A percentile compares a stretch with the other conserved stretches of the same genome.
phyloP scores from a whole-genome alignment of 2,797 vertebrate species.

The Sciaenops ocellatus region DNA sequence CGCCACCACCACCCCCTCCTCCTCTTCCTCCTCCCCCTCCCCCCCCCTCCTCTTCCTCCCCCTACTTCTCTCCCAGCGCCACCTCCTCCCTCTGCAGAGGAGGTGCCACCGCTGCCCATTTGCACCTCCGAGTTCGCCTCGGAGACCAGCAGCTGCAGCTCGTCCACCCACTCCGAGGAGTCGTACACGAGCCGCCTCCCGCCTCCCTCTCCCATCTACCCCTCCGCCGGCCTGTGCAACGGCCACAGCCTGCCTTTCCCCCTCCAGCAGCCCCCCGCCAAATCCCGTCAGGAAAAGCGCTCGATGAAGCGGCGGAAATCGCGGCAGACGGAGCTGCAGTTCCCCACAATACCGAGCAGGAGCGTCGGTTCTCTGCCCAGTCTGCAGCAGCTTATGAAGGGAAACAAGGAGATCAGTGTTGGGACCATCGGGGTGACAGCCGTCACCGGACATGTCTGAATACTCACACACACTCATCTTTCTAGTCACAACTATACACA shows the following conservation, averaged over 20 bases:
- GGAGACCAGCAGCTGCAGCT: conserved; percentile 93
- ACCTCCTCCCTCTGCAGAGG: conserved; percentile 57
- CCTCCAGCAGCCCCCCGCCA: conserved; percentile 85
- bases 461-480: conserved; percentile 31
- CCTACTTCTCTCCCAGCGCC: conserved; percentile 71
- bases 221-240: conserved; percentile 87
- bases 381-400: conserved; percentile 95
- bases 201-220: conserved; percentile 82
- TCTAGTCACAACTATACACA: conserved; percentile 31
- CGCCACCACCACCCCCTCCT: conserved; percentile 74
- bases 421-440: conserved; percentile 92
- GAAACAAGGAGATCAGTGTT: conserved; percentile 93
- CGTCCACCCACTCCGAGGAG: conserved; percentile 93
- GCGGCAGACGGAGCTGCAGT: conserved; percentile 85
- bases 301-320: conserved; percentile 91
- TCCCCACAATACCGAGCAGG: conserved; percentile 75
- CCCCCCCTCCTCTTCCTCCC: conserved; percentile 60
- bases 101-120: conserved; percentile 83
- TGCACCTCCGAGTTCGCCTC: conserved; percentile 87
- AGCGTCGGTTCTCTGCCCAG: conserved; percentile 88
- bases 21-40: conserved; percentile 44
- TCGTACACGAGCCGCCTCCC: conserved; percentile 90
- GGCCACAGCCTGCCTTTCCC: conserved; percentile 81
- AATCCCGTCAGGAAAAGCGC: conserved; percentile 93
- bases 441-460: conserved; percentile 93